Evolutionary conservation across 2,888 invertebrate genomes (phyloP).

Genomic region (Dicyrtomina minuta): DNA sequence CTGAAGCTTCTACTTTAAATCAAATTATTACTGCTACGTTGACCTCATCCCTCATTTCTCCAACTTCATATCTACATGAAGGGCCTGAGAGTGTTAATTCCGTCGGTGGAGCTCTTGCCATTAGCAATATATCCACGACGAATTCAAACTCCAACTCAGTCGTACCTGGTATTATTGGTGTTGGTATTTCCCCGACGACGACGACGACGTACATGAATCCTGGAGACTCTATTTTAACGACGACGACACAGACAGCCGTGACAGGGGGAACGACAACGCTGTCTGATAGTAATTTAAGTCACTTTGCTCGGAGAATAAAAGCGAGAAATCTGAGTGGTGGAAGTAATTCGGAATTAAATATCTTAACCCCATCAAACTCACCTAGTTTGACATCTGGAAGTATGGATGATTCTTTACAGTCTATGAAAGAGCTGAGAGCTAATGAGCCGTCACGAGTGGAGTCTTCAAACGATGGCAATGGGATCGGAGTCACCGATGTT

Average conservation of each 20-base stretch:
- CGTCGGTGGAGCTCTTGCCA: too few species aligned
- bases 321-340: constrained; percentile 39
- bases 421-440: constrained; percentile 45
- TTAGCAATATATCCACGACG: too few species aligned
- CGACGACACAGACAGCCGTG: background rate
- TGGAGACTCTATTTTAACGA: background rate
- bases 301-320: background rate
- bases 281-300: background rate
- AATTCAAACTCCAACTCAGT: background rate
- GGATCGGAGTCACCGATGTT: constrained; percentile 60
- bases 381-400: constrained; percentile 33
- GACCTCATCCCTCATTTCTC: constrained; percentile 6
- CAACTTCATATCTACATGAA: too few species aligned
- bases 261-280: background rate
- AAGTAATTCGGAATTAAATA: constrained; percentile 27
- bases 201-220: background rate
- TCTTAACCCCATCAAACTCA: constrained; percentile 44
- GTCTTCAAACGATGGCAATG: constrained; percentile 24
- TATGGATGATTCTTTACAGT: constrained; percentile 16
- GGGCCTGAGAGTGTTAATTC: too few species aligned
- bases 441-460: constrained; percentile 49
- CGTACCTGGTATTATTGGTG: background rate
- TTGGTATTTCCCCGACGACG: background rate
- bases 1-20: constrained; percentile 11
- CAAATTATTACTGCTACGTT: constrained; percentile 4